Evolutionary conservation across 2,113 vertebrate species (phyloP).

Genomic region (Enhydra lutris): DNA sequence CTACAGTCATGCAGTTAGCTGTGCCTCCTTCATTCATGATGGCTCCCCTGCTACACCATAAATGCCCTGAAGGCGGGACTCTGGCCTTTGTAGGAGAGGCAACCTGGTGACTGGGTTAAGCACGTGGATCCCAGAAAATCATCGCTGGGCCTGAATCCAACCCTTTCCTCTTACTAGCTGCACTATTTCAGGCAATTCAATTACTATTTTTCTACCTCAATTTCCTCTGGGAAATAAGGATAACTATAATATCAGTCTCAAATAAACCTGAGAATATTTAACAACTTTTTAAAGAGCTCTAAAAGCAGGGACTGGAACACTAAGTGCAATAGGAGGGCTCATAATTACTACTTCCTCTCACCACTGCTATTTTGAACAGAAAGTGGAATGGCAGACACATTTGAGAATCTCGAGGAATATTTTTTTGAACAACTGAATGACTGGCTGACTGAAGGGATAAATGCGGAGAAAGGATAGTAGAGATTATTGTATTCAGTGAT

Average conservation of each 20-base stretch:
- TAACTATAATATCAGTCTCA: neutral
- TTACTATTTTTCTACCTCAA: neutral
- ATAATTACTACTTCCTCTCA: neutral
- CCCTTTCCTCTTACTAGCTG: neutral
- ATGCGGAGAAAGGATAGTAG: neutral
- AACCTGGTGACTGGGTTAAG: neutral
- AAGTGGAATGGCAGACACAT: neutral
- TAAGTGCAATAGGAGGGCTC: neutral
- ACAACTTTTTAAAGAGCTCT: neutral
- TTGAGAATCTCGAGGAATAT: neutral
- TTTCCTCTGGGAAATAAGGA: neutral
- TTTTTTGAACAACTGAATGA: neutral
- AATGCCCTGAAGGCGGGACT: neutral
- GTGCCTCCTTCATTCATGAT: neutral
- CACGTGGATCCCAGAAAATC: neutral
- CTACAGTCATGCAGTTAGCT: neutral
- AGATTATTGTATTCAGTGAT: neutral
- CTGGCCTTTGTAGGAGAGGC: neutral
- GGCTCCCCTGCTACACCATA: neutral
- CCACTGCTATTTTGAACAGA: neutral
- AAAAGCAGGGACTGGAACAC: neutral
- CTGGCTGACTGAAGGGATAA: neutral
- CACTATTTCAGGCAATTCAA: neutral
- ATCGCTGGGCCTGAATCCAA: neutral
- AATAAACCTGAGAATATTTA: neutral